Conservation (phyloP, 2,113 vertebrate genomes). For the Taurulus bubalis region DNA sequence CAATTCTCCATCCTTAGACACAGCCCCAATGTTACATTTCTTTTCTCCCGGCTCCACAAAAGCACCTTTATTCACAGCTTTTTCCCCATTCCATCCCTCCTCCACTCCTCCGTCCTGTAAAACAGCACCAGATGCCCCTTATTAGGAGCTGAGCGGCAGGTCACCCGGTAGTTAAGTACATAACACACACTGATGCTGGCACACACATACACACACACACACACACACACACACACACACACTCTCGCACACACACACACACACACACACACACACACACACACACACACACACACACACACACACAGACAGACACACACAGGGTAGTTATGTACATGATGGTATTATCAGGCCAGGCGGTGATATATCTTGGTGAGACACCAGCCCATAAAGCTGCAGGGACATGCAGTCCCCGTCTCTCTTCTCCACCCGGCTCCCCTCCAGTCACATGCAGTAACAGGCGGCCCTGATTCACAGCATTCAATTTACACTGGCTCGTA, state of each 20-base stretch:
- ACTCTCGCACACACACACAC: slow-evolving; percentile 26
- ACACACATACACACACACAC: background rate
- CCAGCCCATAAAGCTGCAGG: slow-evolving; percentile 73
- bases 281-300: background rate
- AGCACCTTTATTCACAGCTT: slow-evolving; percentile 27
- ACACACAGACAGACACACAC: slow-evolving; percentile 29
- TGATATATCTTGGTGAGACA: slow-evolving; percentile 75
- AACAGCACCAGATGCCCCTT: slow-evolving; percentile 71
- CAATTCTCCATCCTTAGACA: slow-evolving; percentile 27
- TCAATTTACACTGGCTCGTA: slow-evolving; percentile 79
- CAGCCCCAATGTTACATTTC: slow-evolving; percentile 19
- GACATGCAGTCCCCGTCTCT: slow-evolving; percentile 69
- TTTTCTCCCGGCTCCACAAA: slow-evolving; percentile 7
- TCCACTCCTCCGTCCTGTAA: slow-evolving; percentile 53
- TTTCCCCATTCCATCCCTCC: slow-evolving; percentile 22
- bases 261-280: no score
- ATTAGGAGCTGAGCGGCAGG: slow-evolving; percentile 73
- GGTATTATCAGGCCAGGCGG: slow-evolving; percentile 70
- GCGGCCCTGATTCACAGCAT: slow-evolving; percentile 78
- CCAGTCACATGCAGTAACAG: slow-evolving; percentile 73
- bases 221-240: slow-evolving; percentile 6
- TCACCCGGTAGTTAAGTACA: slow-evolving; percentile 67
- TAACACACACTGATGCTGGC: slow-evolving; percentile 49
- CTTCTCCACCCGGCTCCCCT: slow-evolving; percentile 49
- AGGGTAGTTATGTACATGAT: slow-evolving; percentile 74